phyloP scores from a whole-genome alignment of 2,888 invertebrate species.

The Acanthoscelides obtectus region DNA sequence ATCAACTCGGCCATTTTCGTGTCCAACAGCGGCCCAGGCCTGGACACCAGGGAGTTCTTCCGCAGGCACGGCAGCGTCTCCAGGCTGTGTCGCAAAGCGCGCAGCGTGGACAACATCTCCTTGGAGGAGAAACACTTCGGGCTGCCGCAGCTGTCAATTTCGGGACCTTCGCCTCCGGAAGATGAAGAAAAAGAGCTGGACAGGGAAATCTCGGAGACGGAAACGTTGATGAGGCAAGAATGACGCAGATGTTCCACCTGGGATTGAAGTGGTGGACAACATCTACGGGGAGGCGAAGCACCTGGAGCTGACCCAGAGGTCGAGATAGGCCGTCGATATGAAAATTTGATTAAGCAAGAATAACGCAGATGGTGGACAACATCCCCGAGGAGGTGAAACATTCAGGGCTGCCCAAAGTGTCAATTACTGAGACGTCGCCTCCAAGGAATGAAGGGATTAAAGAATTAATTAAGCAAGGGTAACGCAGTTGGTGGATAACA shows the following conservation, averaged over 20 bases:
- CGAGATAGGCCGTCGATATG: no score
- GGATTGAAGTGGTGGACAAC: no score
- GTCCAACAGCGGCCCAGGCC: slow-evolving; percentile 68
- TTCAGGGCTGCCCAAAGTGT: no score
- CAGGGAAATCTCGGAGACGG: slow-evolving; percentile 14
- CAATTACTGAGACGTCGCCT: no score
- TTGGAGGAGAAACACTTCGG: slow-evolving; percentile 61
- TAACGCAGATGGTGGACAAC: no score
- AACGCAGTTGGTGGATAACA: no score
- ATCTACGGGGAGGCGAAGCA: no score
- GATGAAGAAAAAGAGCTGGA: slow-evolving; percentile 18
- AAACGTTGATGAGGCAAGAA: slow-evolving; percentile 19
- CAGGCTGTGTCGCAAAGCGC: slow-evolving; percentile 73
- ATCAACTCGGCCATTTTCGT: slow-evolving; percentile 85
- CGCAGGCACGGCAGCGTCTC: slow-evolving; percentile 77
- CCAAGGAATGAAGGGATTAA: no score
- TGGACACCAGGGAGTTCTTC: slow-evolving; percentile 76
- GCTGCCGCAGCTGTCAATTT: slow-evolving; percentile 66
- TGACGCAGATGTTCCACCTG: slow-evolving; percentile 6
- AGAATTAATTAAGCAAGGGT: no score
- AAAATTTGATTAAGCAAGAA: no score
- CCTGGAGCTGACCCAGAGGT: no score
- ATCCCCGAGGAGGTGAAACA: no score
- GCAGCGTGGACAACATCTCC: slow-evolving; percentile 66
- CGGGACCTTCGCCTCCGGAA: slow-evolving; percentile 45